Evolutionary conservation across 2,888 invertebrate species (phyloP).

Genomic region (Dioctria linearis): DNA sequence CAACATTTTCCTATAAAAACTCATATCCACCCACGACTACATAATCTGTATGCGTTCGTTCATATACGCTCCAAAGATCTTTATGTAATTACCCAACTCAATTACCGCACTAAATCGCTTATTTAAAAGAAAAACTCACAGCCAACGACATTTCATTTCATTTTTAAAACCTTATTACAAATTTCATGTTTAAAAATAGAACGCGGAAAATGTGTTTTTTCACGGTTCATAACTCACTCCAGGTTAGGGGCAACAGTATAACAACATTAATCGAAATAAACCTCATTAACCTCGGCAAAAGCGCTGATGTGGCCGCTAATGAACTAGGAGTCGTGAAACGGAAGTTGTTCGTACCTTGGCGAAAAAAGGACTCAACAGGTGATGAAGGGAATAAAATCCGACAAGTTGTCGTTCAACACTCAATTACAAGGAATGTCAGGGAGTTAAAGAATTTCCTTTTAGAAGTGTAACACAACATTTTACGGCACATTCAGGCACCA

Average conservation of each 20-base stretch:
- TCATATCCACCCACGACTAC: too few relatives aligned
- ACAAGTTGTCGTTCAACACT: conserved; percentile 47
- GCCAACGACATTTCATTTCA: conserved; percentile 1
- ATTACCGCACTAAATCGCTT: neutral
- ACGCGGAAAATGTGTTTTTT: conserved; percentile 13
- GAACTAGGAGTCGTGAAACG: conserved; percentile 27
- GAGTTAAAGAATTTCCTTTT: conserved; percentile 37
- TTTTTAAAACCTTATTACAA: neutral
- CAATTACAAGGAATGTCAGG: conserved; percentile 37
- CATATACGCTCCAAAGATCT: neutral
- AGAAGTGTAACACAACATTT: neutral
- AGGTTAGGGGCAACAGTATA: neutral
- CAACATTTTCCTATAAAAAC: too few relatives aligned
- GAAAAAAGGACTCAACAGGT: conserved; percentile 41
- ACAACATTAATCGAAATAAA: conserved; percentile 41
- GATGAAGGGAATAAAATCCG: conserved; percentile 47
- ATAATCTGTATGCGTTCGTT: too few relatives aligned
- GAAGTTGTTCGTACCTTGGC: conserved; percentile 21
- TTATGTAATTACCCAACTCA: neutral
- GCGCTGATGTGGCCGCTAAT: conserved; percentile 31
- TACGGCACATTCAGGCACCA: neutral
- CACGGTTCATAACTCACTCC: conserved; percentile 14
- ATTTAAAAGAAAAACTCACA: neutral
- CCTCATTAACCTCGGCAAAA: conserved; percentile 30
- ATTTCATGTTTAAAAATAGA: conserved; percentile 28